phyloP scores from a whole-genome alignment of 92 coral and sea anemone genomes.

The Paramuricea clavata region DNA sequence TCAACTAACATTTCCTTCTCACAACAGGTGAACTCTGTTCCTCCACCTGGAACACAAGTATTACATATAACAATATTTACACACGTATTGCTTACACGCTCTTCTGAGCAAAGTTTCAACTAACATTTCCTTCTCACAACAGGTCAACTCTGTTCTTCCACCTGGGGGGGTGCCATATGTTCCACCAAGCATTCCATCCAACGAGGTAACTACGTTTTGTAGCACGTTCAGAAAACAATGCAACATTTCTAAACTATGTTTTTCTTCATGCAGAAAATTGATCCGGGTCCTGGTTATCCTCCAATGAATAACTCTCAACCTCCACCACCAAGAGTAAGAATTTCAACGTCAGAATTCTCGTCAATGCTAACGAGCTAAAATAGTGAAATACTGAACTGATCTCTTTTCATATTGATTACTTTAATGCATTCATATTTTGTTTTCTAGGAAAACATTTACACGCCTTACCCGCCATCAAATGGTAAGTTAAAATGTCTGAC shows the following conservation, averaged over 20 bases:
- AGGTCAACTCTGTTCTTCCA: conserved; percentile 1
- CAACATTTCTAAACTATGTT: neutral
- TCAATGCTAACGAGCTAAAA: neutral
- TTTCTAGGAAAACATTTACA: neutral
- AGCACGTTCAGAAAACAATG: neutral
- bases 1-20: neutral
- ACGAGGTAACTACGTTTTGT: conserved; percentile 1
- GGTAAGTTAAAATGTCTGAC: neutral
- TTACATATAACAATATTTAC: too few species aligned
- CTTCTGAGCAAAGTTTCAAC: neutral
- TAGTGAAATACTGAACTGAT: neutral
- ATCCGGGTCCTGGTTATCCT: conserved; percentile 40
- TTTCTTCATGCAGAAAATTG: neutral
- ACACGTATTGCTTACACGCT: too few species aligned
- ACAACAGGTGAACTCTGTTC: neutral
- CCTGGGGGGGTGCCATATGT: neutral
- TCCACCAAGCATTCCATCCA: neutral
- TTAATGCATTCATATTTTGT: neutral
- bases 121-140: neutral
- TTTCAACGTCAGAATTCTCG: neutral
- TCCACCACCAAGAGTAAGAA: conserved; percentile 18
- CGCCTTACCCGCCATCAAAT: conserved; percentile 15
- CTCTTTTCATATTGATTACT: neutral
- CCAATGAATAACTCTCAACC: conserved; percentile 28
- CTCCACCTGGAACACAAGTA: neutral